Evolutionary conservation across 92 coral and sea anemone genomes (phyloP), one percentile per base, ranked within the genome.

Genomic region (Metridium senile): DNA sequence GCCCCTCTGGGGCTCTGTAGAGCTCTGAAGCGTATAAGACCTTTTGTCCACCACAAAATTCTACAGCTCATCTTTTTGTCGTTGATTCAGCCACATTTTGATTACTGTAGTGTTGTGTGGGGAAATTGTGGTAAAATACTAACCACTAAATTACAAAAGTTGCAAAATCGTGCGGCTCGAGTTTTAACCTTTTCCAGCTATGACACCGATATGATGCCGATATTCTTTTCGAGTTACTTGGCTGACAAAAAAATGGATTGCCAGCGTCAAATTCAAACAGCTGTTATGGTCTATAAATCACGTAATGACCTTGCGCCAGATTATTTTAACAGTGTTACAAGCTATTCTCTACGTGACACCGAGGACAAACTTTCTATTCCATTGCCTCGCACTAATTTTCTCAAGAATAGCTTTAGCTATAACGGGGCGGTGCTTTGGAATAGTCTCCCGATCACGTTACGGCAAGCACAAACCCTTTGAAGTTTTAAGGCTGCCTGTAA

Each of bases 231-330:
- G 32, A 69, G 69, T 39, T 65, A 39, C 84, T 71, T 35, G 84
- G 78, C 51, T 79, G 78, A 62, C 68, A 79, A 72, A 79, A 79
- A 79, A 23, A 68, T 80, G 9, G 69, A 80, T n/a, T 54, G 62
- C 33, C 85, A 80, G 47, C 68, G 85, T 1, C 85, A 80, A 70
- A 39, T 82, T 51, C 74, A 74, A 31, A 82, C 20, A 58, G 87
- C 87, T 64, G 51, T 68, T 20, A 75, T 76, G 82, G 87, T 82
- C 53, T 75, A 82, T 75, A 82, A 82, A 75, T 82, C 87, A 7
- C 66, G 75, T 23, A 65, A 74, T 76, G 82, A 66, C 26, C 43
- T 82, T 1, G 66, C 87, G 3, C 87, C 87, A 26, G 82, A 75
- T 23, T 82, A 75, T 75, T 68, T 82, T 39, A 29, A 39, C 68